Percentiles rank a stretch among this genome's conserved stretches.
phyloP scores from a whole-genome alignment of 2,113 vertebrate species.

The Chrysemys picta region DNA sequence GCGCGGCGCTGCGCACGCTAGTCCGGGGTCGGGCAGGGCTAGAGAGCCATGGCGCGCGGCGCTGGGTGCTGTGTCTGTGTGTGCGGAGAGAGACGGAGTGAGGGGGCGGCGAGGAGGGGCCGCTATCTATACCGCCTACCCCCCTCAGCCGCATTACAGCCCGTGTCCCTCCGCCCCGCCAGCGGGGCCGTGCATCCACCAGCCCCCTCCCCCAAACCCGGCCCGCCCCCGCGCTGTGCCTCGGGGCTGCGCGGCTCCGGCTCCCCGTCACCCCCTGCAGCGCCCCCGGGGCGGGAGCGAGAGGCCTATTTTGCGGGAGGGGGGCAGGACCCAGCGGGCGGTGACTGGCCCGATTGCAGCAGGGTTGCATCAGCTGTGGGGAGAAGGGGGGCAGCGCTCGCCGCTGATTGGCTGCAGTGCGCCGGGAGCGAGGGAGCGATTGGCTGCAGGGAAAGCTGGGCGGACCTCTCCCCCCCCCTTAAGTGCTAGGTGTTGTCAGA shows the following conservation, averaged over 20 bases:
- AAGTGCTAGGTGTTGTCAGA: too few relatives aligned
- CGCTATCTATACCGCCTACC: not conserved
- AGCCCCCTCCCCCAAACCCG: not conserved
- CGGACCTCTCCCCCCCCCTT: not conserved
- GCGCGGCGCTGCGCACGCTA: not conserved
- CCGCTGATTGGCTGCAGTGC: not conserved
- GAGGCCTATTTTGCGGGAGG: not conserved
- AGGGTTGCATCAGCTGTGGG: constrained; percentile 46
- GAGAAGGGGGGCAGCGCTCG: not conserved
- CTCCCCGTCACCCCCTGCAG: not conserved
- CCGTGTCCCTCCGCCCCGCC: not conserved
- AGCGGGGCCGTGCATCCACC: not conserved
- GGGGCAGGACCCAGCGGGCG: not conserved
- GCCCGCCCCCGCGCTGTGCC: not conserved
- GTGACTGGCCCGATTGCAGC: not conserved
- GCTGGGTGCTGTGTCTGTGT: not conserved
- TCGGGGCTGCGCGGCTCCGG: not conserved
- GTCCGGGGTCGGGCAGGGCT: not conserved
- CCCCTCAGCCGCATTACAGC: not conserved
- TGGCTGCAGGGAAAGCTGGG: not conserved
- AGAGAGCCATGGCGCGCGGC: not conserved
- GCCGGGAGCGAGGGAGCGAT: not conserved
- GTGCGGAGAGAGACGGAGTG: not conserved
- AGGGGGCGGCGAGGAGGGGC: not conserved
- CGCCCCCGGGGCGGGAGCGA: not conserved